Conservation (phyloP, 2,888 invertebrate species). For the Agrilus mali region DNA sequence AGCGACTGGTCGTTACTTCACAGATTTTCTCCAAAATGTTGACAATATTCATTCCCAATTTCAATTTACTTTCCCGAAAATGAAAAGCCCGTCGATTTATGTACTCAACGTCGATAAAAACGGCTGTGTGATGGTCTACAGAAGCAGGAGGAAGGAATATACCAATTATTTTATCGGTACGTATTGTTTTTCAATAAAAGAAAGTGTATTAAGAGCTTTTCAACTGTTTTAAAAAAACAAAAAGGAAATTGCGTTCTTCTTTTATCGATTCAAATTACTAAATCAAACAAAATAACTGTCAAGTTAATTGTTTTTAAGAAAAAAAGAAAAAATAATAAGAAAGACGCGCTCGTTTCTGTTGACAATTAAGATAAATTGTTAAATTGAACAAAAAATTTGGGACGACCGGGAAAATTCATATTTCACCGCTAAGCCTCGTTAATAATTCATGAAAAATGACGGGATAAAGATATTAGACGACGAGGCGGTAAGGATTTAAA, state of each 20-base stretch:
- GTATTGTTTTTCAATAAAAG: conserved; percentile 8
- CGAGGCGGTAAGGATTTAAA: too few relatives aligned
- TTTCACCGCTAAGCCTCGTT: too few relatives aligned
- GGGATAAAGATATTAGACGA: too few relatives aligned
- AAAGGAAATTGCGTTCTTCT: neutral
- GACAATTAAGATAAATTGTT: too few relatives aligned
- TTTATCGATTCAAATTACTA: too few relatives aligned
- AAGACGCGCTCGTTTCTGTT: too few relatives aligned
- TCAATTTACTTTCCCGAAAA: conserved; percentile 84
- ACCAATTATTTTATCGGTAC: conserved; percentile 77
- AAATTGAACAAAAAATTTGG: too few relatives aligned
- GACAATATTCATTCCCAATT: conserved; percentile 88
- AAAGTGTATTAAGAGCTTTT: neutral
- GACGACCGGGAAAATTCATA: too few relatives aligned
- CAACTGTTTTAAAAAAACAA: neutral
- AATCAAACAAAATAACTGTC: neutral
- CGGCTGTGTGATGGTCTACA: conserved; percentile 76
- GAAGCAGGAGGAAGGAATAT: conserved; percentile 69
- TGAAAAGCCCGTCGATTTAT: conserved; percentile 91
- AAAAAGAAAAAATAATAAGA: neutral
- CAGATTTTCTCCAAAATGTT: conserved; percentile 82
- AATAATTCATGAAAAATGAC: too few relatives aligned
- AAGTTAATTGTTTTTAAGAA: neutral
- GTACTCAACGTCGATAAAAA: conserved; percentile 70
- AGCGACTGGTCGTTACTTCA: conserved; percentile 78